A percentile compares a stretch with the other conserved stretches of the same genome.
Conservation (phyloP, 2,888 invertebrate species). For the Dichetophora obliterata region DNA sequence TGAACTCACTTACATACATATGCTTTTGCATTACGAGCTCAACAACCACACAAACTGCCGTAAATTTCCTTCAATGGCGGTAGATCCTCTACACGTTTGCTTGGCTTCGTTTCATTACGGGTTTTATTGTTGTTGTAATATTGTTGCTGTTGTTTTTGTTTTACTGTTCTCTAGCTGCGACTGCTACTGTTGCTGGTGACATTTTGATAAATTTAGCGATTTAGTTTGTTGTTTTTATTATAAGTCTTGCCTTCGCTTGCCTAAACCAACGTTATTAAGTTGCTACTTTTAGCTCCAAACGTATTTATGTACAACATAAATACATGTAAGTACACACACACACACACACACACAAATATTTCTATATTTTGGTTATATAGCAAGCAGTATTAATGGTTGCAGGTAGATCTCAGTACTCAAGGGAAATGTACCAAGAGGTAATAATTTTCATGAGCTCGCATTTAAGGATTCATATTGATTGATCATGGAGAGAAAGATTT, state of each 20-base stretch:
- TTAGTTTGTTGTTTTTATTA: slow-evolving; percentile 20
- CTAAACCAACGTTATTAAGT: not conserved
- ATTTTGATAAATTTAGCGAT: slow-evolving; percentile 46
- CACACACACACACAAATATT: no score
- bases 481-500: no score
- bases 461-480: no score
- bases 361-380: no score
- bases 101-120: slow-evolving; percentile 1
- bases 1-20: not conserved
- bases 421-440: no score
- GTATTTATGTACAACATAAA: no score
- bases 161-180: not conserved
- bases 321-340: no score
- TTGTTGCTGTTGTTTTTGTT: slow-evolving; percentile 2
- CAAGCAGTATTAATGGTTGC: no score
- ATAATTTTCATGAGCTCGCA: no score
- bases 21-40: not conserved
- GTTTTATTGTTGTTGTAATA: not conserved
- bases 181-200: slow-evolving; percentile 35
- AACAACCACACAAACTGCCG: not conserved
- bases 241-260: not conserved
- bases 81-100: slow-evolving; percentile 10
- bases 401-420: no score
- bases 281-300: no score
- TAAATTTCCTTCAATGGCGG: slow-evolving; percentile 25